Conservation (phyloP, 2,113 vertebrate species). For the Struthidea cinerea region DNA sequence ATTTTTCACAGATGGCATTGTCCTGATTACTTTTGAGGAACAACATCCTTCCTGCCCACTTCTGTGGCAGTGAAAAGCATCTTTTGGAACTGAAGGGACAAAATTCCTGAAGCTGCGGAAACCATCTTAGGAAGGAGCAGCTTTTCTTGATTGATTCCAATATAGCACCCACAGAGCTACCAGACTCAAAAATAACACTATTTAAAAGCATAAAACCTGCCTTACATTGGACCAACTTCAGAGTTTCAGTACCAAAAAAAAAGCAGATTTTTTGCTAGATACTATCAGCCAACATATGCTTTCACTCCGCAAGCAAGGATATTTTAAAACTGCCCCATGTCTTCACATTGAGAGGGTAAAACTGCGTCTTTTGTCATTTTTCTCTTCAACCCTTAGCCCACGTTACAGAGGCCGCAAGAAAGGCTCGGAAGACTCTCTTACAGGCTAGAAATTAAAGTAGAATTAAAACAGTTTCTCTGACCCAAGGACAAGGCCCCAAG, state of each 20-base stretch:
- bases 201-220: neutral
- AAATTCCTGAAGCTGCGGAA: neutral
- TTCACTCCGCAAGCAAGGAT: neutral
- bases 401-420: neutral
- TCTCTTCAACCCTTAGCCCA: neutral
- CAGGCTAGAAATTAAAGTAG: neutral
- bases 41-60: neutral
- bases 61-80: neutral
- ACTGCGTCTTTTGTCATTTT: neutral
- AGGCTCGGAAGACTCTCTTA: neutral
- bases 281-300: neutral
- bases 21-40: neutral
- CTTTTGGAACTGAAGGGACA: neutral
- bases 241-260: neutral
- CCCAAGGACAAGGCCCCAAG: neutral
- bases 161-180: neutral
- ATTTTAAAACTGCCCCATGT: neutral
- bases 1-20: neutral
- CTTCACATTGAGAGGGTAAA: neutral
- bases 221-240: neutral
- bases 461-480: neutral
- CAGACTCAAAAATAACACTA: neutral
- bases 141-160: neutral
- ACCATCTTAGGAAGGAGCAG: neutral
- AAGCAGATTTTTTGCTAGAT: neutral